Conservation (phyloP, 2,888 invertebrate genomes). For the Synanthedon andrenaeformis region DNA sequence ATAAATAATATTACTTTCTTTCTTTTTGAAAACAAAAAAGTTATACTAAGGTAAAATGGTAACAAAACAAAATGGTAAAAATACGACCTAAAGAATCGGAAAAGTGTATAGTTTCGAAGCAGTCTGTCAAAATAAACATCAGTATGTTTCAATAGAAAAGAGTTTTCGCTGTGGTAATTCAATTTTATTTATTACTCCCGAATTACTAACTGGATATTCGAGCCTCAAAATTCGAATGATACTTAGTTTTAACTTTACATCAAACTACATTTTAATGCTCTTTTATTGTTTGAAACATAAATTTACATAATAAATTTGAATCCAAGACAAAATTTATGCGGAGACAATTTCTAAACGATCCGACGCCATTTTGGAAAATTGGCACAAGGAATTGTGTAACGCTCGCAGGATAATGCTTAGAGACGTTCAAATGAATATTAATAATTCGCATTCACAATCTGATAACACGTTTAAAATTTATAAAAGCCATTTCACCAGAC, state of each 20-base stretch:
- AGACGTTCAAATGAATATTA: background rate
- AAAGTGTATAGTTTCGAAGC: too few species aligned
- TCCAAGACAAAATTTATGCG: background rate
- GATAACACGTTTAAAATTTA: background rate
- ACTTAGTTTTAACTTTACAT: background rate
- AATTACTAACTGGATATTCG: slow-evolving; percentile 4
- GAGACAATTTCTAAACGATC: background rate
- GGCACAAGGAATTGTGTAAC: background rate
- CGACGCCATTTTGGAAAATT: background rate
- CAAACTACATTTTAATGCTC: background rate
- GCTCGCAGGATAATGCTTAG: background rate
- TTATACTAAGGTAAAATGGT: too few species aligned
- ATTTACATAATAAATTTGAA: background rate
- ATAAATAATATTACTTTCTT: too few species aligned
- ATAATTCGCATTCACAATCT: background rate
- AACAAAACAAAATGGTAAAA: too few species aligned
- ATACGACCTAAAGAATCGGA: too few species aligned
- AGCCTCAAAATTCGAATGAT: background rate
- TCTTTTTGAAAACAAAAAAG: too few species aligned
- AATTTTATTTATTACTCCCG: slow-evolving; percentile 5
- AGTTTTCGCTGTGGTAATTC: slow-evolving; percentile 1
- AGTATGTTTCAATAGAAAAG: background rate
- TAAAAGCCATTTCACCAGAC: background rate
- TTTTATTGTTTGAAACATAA: background rate
- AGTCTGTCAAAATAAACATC: background rate